Conservation (phyloP, 2,113 vertebrate species). For the Ammodytes marinus region DNA sequence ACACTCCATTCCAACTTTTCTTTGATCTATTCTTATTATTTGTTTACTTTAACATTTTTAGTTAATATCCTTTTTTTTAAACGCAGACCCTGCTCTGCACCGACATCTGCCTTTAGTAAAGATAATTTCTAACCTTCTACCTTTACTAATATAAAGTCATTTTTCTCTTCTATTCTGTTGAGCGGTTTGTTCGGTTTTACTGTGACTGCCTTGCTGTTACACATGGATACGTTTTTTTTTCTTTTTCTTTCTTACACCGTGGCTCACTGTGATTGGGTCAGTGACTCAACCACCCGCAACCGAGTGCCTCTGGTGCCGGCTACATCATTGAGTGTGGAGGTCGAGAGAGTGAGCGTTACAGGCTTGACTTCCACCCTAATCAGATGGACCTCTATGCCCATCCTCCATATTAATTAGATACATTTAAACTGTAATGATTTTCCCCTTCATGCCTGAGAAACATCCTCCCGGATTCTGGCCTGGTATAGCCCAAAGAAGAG, state of each 20-base stretch:
- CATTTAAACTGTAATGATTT: constrained; percentile 66
- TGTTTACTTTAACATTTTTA: background rate
- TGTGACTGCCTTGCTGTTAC: constrained; percentile 10
- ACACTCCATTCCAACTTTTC: background rate
- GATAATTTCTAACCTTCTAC: background rate
- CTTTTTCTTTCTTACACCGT: background rate
- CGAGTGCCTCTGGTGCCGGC: constrained; percentile 60
- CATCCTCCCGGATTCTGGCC: constrained; percentile 35
- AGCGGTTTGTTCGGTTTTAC: background rate
- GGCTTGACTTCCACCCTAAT: constrained; percentile 66
- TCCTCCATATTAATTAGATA: constrained; percentile 67
- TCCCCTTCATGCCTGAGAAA: constrained; percentile 59
- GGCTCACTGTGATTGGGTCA: constrained; percentile 83
- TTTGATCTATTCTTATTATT: background rate
- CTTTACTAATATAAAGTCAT: background rate
- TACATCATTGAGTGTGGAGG: constrained; percentile 86
- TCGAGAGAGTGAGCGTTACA: constrained; percentile 82
- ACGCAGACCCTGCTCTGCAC: background rate
- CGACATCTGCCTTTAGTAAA: background rate
- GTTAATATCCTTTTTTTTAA: background rate
- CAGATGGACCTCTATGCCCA: constrained; percentile 41
- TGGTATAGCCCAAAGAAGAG: constrained; percentile 15
- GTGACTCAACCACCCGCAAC: constrained; percentile 87
- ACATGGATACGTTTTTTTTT: constrained; percentile 2
- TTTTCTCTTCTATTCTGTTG: background rate